Base-by-base conservation (phyloP, 1,140 invertebrate genomes). In the Ectropis grisescens region DNA sequence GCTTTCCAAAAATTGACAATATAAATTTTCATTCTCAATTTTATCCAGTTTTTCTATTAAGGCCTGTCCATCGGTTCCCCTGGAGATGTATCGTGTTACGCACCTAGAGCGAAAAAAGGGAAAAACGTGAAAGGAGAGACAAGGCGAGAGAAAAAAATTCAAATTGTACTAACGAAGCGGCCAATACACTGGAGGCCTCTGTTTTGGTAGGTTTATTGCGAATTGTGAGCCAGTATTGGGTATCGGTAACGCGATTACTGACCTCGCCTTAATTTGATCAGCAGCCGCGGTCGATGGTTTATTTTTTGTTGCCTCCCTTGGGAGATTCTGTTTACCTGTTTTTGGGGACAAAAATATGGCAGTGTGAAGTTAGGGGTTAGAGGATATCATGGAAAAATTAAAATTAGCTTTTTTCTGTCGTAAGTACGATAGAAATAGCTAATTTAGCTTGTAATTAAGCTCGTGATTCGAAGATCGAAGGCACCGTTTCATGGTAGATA, bases 231-330 rank as follows among this genome's bases (percentile, higher is more conserved):
- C 34, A 44, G 65, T 75, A 74, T 79, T 80, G 59, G 66, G 52
- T 79, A 65, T 76, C 75, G 47, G 66, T 80, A 80, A 80, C 60
- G 61, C 52, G 62, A 80, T 80, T 76, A 80, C 62, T 76, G 75
- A 74, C 67, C 68, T 56, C 49, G 41, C 51, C 71, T 57, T 80
- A 80, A 80, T 75, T 76, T 58, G 46, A 76, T 80, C 66, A 69
- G 37, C 25, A 69, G 37, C 25, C 31, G 40, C 33, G 33, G 47
- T 44, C 37, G 46, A 61, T 57, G 55, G 39, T 56, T 55, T 44
- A 40, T 47, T 57, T 62, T 80, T 74, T 69, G 70, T 53, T 37
- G 47, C 43, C 44, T 45, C 58, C 55, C 47, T 12, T n/a, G 43
- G 43, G 56, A 52, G 33, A 53, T 39, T 41, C 44, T 42, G 43